A percentile compares a stretch with the other conserved stretches of the same genome.
phyloP scores from a whole-genome alignment of 2,888 invertebrate species.

The Drosophila incognita region DNA sequence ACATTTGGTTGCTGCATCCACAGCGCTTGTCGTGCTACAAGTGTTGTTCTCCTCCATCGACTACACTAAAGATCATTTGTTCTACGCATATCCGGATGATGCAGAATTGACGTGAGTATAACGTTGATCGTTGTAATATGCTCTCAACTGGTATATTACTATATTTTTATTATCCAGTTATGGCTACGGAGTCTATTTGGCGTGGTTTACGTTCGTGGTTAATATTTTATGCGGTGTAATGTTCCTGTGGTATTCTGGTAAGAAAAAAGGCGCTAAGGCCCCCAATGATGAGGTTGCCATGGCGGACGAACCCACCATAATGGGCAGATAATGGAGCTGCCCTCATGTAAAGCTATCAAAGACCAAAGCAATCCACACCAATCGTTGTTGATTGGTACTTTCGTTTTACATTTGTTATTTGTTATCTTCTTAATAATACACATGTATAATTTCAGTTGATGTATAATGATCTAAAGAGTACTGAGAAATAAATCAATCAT shows the following conservation, averaged over 20 bases:
- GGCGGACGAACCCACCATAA: slow-evolving; percentile 94
- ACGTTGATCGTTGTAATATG: too few relatives aligned
- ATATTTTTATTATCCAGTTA: slow-evolving; percentile 85
- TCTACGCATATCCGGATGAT: slow-evolving; percentile 88
- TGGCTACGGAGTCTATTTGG: slow-evolving; percentile 90
- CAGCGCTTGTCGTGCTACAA: slow-evolving; percentile 92
- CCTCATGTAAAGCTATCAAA: slow-evolving; percentile 43
- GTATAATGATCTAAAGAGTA: slow-evolving; percentile 39
- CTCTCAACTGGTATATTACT: accelerated
- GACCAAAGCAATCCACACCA: slow-evolving; percentile 61
- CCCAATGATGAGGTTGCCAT: slow-evolving; percentile 92
- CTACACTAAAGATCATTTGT: slow-evolving; percentile 89
- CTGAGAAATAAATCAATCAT: slow-evolving; percentile 56
- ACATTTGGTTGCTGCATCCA: slow-evolving; percentile 93
- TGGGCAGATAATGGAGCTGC: slow-evolving; percentile 86
- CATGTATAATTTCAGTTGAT: slow-evolving; percentile 39
- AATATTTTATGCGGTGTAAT: slow-evolving; percentile 89
- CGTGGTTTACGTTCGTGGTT: slow-evolving; percentile 91
- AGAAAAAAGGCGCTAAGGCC: slow-evolving; percentile 93
- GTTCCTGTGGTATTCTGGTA: slow-evolving; percentile 93
- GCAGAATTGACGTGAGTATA: slow-evolving; percentile 87
- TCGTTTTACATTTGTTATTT: slow-evolving; percentile 68
- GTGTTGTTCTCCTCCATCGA: slow-evolving; percentile 91
- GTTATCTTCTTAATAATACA: slow-evolving; percentile 66
- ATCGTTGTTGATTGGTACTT: slow-evolving; percentile 33